phyloP scores from a whole-genome alignment of 1,140 invertebrate genomes.

The Bombus cullumanus region DNA sequence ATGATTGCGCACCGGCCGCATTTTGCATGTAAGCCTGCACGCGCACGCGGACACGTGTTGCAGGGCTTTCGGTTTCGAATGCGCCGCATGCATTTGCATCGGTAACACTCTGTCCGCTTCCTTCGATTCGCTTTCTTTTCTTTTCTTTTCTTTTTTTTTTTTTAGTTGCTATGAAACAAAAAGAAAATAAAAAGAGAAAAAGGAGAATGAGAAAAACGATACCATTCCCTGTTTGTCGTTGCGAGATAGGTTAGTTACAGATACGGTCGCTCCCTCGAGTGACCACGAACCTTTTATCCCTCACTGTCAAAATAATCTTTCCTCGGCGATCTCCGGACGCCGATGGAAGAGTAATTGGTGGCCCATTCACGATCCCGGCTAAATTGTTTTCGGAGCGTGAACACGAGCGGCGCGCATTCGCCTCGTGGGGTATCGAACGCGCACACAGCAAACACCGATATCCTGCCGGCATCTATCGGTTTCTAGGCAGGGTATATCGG shows the following conservation, averaged over 20 bases:
- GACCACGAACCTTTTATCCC: background rate
- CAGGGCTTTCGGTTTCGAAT: constrained; percentile 12
- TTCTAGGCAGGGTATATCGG: constrained; percentile 9
- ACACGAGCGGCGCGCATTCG: background rate
- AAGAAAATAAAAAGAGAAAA: background rate
- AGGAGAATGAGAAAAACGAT: background rate
- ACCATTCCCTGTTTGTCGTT: background rate
- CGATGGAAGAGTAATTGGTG: constrained; percentile 30
- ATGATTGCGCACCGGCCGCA: constrained; percentile 31
- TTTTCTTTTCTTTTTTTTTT: background rate
- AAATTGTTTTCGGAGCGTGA: constrained; percentile 41
- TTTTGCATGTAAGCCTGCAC: no score
- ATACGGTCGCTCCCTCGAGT: background rate
- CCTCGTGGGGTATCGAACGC: background rate
- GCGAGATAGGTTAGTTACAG: background rate
- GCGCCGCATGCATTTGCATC: constrained; percentile 18
- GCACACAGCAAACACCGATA: background rate
- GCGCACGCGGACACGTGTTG: background rate
- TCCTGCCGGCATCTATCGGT: constrained; percentile 11
- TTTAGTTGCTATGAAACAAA: background rate
- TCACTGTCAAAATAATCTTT: background rate
- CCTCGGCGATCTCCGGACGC: no score
- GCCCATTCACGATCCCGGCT: constrained; percentile 19
- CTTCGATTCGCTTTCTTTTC: no score
- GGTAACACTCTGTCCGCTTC: background rate